Base-by-base conservation (phyloP, 2,113 vertebrate species). In the Dolichotis patagonum region DNA sequence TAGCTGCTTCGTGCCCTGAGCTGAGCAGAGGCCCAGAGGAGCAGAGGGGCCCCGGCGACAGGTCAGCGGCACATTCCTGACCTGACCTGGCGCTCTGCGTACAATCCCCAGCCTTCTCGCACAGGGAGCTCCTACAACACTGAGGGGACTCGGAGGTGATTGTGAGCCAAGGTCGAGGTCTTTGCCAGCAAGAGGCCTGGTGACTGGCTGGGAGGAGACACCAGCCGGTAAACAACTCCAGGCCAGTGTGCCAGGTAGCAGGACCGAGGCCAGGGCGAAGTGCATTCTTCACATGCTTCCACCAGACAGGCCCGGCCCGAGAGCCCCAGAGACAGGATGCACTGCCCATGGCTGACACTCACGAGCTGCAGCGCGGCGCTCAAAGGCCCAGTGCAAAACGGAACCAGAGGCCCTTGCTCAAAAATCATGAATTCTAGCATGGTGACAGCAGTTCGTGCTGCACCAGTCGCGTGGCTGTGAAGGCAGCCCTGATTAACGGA, bases 251-350 rank as follows among this genome's bases (percentile, higher is more conserved):
- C 87, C 80, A 84, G 92, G 84, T 28, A 91, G 95, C 13, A 83
- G 82, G 52, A 56, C 41, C 0, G 19, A 90, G 82, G 38, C 3
- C 4, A 56, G 81, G 81, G 67, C 38, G 10, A 26, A 43, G 75
- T 30, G 14, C 67, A 60, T 63, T 91, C 69, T 90, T 92, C 91
- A 81, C 56, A 94, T 35, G 78, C 58, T 78, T 95, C 60, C 4
- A 22, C 30, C 9, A 26, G 60, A 71, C 12, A 65, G 58, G 67
- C 63, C 1, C 5, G 56, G 24, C 67, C 41, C 65, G 19, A 62
- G 75, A 32, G 28, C 75, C 62, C 75, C 35, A 89, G 73, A 32
- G 52, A 38, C 4, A 28, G 0, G 65, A n/a, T 58, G 82, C 24
- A n/a, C 26, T 30, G 0, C 2, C 38, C 35, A 75, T 80, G 32